Base-by-base conservation (phyloP, 2,888 invertebrate species). In the Callosobruchus maculatus region DNA sequence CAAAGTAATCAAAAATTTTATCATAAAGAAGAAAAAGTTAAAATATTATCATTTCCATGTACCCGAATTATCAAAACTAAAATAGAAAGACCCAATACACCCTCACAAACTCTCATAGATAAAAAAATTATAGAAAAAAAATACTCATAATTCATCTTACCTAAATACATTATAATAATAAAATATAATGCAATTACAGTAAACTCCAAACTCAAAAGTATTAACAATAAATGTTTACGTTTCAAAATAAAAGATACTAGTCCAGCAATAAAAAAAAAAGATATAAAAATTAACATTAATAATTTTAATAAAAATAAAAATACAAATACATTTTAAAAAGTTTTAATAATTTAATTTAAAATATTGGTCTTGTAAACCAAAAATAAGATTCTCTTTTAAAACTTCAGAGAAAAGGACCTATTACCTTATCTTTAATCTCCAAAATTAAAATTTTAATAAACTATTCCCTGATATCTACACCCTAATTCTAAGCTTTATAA, bases 371-470 rank as follows among this genome's bases (percentile, higher is more conserved):
- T 91, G 91, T 92, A 92, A 91, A 90, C 82, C 90, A 91, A 90
- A 89, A 88, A 86, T 90, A 90, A 89, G 86, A 86, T 72, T 76
- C 74, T 83, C 86, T 86, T 90, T 90, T 90, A 88, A 89, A 90
- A 90, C 89, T 88, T 88, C 90, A 89, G 90, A 89, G 88, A 88
- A 89, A 89, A 89, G 89, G 87, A 86, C 81, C n/a, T n/a, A 82
- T 74, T 7, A 86, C 88, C 88, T 89, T 88, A 90, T 89, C 84
- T 90, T 91, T 92, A 91, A 91, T 89, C 89, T 90, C 91, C 91
- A 92, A 91, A 91, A 91, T 91, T 91, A 90, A 88, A 91, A 92
- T 92, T 92, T 87, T 78, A 82, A 87, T 88, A 91, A 92, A 91
- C 90, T 91, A 92, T 87, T 88, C 88, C 88, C 89, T 91, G 90